Evolutionary conservation across 2,888 invertebrate genomes (phyloP).

Genomic region (Acrocyrtus sp.): DNA sequence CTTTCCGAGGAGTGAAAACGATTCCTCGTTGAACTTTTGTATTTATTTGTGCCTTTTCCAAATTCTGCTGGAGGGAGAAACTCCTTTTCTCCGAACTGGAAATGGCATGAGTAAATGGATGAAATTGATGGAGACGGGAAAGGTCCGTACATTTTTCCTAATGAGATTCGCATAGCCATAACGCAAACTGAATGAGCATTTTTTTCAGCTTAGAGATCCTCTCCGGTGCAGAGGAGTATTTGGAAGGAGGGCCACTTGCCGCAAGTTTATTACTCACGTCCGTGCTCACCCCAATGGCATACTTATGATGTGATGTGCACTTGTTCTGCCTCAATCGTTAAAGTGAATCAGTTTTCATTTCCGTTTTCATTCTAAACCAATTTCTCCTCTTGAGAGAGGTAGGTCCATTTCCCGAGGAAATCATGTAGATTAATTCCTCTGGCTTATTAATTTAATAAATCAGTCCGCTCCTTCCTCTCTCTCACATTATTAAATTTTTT

Average conservation of each 20-base stretch:
- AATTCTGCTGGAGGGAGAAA: no score
- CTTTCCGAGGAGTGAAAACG: no score
- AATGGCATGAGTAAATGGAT: no score
- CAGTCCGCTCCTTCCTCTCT: conserved; percentile 13
- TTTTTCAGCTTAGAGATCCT: no score
- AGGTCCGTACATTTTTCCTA: conserved; percentile 43
- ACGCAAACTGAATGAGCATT: conserved; percentile 16
- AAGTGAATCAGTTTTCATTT: no score
- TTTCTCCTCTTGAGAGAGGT: no score
- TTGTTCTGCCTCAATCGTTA: conserved; percentile 1
- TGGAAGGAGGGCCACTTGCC: conserved; percentile 25
- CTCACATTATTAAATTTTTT: background rate
- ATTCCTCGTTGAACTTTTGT: no score
- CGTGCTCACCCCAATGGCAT: background rate
- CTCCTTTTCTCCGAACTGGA: no score
- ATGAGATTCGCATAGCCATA: conserved; percentile 33
- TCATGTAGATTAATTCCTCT: conserved; percentile 35
- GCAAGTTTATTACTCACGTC: conserved; percentile 23
- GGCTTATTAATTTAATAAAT: conserved; percentile 46
- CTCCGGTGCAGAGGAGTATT: no score
- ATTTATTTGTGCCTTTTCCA: no score
- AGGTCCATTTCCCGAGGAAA: conserved; percentile 30
- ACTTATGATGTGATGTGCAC: background rate
- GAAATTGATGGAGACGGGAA: conserved; percentile 20
- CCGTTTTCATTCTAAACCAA: no score